Evolutionary conservation across 2,888 invertebrate species (phyloP).

Genomic region (Bedellia somnulentella): DNA sequence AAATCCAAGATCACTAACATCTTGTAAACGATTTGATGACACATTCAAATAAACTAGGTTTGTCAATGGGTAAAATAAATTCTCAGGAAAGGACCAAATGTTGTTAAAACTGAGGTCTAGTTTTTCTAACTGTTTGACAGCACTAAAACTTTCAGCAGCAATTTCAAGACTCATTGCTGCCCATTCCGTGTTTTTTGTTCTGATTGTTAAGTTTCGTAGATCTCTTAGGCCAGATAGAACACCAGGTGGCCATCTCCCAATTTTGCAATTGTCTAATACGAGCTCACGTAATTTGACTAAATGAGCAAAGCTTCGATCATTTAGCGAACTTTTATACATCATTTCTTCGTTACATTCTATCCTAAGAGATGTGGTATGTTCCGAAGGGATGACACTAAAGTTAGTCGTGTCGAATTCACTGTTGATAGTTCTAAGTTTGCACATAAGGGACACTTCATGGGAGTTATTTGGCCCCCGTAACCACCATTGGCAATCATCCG

Average conservation of each 20-base stretch:
- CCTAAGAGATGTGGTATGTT: slow-evolving; percentile 76
- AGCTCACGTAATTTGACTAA: slow-evolving; percentile 78
- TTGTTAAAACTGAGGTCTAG: slow-evolving; percentile 86
- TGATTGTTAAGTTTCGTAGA: slow-evolving; percentile 81
- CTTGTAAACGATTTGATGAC: slow-evolving; percentile 85
- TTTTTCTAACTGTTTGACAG: slow-evolving; percentile 77
- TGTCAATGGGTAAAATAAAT: slow-evolving; percentile 79
- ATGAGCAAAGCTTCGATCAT: slow-evolving; percentile 78
- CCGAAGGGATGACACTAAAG: slow-evolving; percentile 83
- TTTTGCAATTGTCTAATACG: slow-evolving; percentile 83
- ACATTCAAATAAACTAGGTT: slow-evolving; percentile 81
- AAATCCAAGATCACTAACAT: slow-evolving; percentile 84
- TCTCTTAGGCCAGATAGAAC: slow-evolving; percentile 79
- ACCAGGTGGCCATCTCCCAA: slow-evolving; percentile 79
- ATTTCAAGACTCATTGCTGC: slow-evolving; percentile 83
- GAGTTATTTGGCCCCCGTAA: slow-evolving; percentile 62
- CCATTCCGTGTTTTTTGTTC: slow-evolving; percentile 84
- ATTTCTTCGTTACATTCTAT: slow-evolving; percentile 81
- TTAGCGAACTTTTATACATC: slow-evolving; percentile 77
- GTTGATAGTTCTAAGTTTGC: slow-evolving; percentile 81
- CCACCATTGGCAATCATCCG: slow-evolving; percentile 85
- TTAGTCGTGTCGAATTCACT: slow-evolving; percentile 88
- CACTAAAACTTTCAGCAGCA: slow-evolving; percentile 75
- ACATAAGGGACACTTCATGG: slow-evolving; percentile 75
- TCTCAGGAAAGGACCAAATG: slow-evolving; percentile 86